A percentile compares a stretch with the other conserved stretches of the same genome.
Evolutionary conservation across 2,797 vertebrate genomes (phyloP).

Genomic region (Euphonia xanthogaster): DNA sequence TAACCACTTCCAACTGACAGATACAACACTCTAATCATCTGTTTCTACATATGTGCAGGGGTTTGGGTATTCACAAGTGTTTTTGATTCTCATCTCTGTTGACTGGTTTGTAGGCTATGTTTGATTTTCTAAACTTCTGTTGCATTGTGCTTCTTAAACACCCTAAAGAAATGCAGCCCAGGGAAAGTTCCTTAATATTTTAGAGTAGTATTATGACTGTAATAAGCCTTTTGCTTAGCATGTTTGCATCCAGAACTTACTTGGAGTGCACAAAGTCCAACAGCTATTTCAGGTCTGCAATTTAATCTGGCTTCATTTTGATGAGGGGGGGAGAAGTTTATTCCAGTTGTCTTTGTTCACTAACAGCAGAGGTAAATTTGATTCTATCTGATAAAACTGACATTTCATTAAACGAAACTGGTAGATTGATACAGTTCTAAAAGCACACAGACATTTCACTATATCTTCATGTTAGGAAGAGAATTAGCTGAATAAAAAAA

Average conservation of each 20-base stretch:
- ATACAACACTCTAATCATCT: constrained; percentile 9
- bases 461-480: background rate
- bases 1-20: background rate
- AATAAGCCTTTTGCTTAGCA: background rate
- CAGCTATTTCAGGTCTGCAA: background rate
- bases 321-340: background rate
- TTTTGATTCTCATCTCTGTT: constrained; percentile 1
- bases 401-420: background rate
- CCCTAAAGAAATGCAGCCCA: background rate
- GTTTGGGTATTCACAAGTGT: background rate
- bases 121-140: constrained; percentile 35
- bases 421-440: background rate
- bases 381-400: background rate
- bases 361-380: background rate
- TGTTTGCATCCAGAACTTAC: background rate
- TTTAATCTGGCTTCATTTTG: background rate
- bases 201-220: background rate
- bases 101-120: background rate
- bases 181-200: background rate
- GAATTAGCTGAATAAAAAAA: background rate
- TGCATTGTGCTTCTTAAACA: background rate
- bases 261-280: background rate
- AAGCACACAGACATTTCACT: background rate
- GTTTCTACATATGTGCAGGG: constrained; percentile 45
- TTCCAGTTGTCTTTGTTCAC: background rate